Base-by-base conservation (phyloP, 2,888 invertebrate genomes). In the Hypsopygia costalis region DNA sequence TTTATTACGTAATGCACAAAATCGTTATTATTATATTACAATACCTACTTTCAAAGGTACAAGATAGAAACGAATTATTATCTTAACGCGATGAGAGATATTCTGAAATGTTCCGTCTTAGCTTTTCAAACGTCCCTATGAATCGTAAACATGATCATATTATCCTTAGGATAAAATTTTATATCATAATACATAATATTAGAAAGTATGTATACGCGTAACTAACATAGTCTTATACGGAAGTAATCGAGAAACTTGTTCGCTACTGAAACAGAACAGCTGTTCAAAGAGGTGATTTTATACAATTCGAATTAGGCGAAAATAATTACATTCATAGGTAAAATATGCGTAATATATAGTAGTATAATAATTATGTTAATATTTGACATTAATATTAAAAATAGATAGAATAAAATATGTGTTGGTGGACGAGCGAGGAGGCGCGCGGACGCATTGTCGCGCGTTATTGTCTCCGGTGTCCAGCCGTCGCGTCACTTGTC, bases 371-470 rank as follows among this genome's bases (percentile, higher is more conserved):
- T 86, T 82, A 87, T 79, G 79, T 82, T 85, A 85, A 85, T 86
- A 86, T 87, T 83, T 86, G 86, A 87, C 85, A 83, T 86, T 86
- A 85, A 81, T 87, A 86, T 87, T 88, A 85, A 87, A 86, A 87
- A 86, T 87, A 80, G 81, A 82, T 80, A 82, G 86, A 88, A 83
- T 86, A 83, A 86, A 87, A 85, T 83, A 86, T 87, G 82, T 85
- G 81, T 76, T 70, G 75, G 83, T 83, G 80, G 81, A 80, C 80
- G 83, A 81, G 85, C 81, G 83, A 75, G 73, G 74, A 71, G 76
- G 79, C 74, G 78, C 73, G 72, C 69, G 65, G 60, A 57, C 55
- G 62, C 58, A 54, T 53, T 57, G 65, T 58, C 54, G 55, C 59
- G 59, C 68, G 70, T 76, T 77, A 79, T 72, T 74, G 79, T 76